These are phyloP conservation scores for Chloebia gouldiae DNA, from an alignment of 2,113 vertebrate genomes.

Conservation along the genomic window DNA sequence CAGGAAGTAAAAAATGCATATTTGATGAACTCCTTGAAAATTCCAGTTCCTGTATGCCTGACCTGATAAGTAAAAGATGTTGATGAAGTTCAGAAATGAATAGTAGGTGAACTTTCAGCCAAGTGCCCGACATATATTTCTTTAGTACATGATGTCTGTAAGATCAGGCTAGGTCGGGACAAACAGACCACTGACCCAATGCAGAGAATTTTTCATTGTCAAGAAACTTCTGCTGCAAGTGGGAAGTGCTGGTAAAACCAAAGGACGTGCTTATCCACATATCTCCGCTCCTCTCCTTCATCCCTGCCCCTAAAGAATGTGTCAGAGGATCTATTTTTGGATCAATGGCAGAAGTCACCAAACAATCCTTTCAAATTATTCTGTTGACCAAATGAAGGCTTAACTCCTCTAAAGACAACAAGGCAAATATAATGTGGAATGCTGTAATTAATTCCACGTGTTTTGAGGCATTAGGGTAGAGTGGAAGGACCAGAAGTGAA, in stretches of 20 bases:
- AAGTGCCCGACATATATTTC: neutral
- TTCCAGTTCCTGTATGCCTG: neutral
- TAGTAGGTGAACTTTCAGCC: neutral
- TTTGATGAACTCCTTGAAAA: neutral
- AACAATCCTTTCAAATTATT: neutral
- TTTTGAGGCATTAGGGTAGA: constrained; percentile 13
- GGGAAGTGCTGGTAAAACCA: neutral
- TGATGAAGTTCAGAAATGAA: neutral
- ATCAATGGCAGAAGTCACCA: neutral
- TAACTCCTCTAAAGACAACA: neutral
- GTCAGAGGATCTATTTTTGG: neutral
- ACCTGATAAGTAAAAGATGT: neutral
- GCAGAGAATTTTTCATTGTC: neutral
- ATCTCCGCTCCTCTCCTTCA: neutral
- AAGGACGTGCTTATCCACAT: neutral
- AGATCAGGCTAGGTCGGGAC: neutral
- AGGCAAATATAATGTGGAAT: neutral
- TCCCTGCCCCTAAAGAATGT: neutral
- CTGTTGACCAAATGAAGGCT: neutral
- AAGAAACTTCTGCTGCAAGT: neutral
- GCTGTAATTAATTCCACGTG: neutral
- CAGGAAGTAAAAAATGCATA: neutral
- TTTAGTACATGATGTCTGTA: neutral
- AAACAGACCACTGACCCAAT: neutral
- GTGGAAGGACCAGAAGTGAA: neutral